Evolutionary conservation across 2,113 vertebrate genomes (phyloP), one percentile per base, ranked within the genome.

Genomic region (Etia nguti): DNA sequence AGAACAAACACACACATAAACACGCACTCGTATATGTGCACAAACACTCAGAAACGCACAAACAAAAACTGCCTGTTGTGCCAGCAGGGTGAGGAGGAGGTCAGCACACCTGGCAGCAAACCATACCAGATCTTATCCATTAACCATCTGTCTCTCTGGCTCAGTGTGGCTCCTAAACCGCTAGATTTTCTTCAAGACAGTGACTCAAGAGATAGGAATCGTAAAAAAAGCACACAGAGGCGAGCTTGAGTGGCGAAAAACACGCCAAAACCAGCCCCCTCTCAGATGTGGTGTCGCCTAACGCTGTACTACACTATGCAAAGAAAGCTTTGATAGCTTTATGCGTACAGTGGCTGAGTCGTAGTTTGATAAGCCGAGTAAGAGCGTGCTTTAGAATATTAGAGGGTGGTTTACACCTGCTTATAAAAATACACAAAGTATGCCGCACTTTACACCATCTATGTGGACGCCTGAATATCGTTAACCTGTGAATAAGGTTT

Each of bases 61-160:
- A 83, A 82, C 50, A 48, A 81, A 86, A 77, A 73, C 13, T 8
- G 46, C 20, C 56, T 54, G 79, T 82, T 55, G 73, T 85, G 88
- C 87, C 92, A 90, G 9, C 88, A 81, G 91, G 82, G 83, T 88
- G 83, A 93, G 70, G 90, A 86, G 73, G 85, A 93, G 94, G 92
- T 95, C 89, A 86, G 85, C 88, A 92, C 90, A 95, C 92, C 94
- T 95, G 93, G 92, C 92, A 93, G 81, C 89, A 91, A 81, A 93
- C 80, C 87, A 89, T 57, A 92, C 81, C 88, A 89, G 88, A 93
- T 94, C 88, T 82, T 87, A 90, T 90, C 86, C 91, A 89, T 92
- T 86, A 90, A 88, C 93, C 95, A 95, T 95, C 92, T 95, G 94
- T 52, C 89, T 91, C 68, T 85, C 79, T 85, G 82, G 83, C 93